Conservation (phyloP, 2,113 vertebrate species). For the Arvicanthis niloticus region DNA sequence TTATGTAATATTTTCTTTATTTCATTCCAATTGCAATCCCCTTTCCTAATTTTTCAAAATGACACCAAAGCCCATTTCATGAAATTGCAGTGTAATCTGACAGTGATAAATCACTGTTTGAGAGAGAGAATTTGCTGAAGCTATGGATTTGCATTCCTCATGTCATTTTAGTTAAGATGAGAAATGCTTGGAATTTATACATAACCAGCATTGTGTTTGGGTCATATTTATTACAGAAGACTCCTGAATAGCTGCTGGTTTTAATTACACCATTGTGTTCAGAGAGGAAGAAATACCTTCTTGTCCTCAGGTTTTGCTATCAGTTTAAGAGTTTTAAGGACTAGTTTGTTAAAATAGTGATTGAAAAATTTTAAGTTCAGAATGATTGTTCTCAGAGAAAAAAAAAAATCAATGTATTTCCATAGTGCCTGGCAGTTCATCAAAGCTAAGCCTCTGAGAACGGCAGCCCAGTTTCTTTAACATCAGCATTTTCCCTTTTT, state of each 20-base stretch:
- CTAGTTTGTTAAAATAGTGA: slow-evolving; percentile 59
- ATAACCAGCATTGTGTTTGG: slow-evolving; percentile 62
- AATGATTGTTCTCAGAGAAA: slow-evolving; percentile 59
- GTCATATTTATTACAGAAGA: slow-evolving; percentile 65
- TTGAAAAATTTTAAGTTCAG: slow-evolving; percentile 64
- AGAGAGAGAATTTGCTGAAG: slow-evolving; percentile 76
- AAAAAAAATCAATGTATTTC: slow-evolving; percentile 61
- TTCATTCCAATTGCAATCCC: slow-evolving; percentile 68
- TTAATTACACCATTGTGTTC: slow-evolving; percentile 75
- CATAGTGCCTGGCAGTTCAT: slow-evolving; percentile 61
- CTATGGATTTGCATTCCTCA: slow-evolving; percentile 70
- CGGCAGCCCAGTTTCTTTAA: slow-evolving; percentile 55
- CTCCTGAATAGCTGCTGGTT: slow-evolving; percentile 60
- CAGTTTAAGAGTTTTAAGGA: slow-evolving; percentile 56
- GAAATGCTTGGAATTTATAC: slow-evolving; percentile 76
- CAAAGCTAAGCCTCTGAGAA: slow-evolving; percentile 3
- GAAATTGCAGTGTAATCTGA: slow-evolving; percentile 77
- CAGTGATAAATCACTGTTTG: slow-evolving; percentile 69
- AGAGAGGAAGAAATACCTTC: slow-evolving; percentile 12
- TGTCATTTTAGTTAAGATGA: slow-evolving; percentile 79
- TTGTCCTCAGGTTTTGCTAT: slow-evolving; percentile 65
- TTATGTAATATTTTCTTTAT: slow-evolving; percentile 80
- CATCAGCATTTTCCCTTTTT: slow-evolving; percentile 31
- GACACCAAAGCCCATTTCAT: slow-evolving; percentile 73
- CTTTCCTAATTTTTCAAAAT: slow-evolving; percentile 81